Evolutionary conservation across 2,888 invertebrate genomes (phyloP), one percentile per base, ranked within the genome.

Genomic region (Sphaerophoria rueppellii): DNA sequence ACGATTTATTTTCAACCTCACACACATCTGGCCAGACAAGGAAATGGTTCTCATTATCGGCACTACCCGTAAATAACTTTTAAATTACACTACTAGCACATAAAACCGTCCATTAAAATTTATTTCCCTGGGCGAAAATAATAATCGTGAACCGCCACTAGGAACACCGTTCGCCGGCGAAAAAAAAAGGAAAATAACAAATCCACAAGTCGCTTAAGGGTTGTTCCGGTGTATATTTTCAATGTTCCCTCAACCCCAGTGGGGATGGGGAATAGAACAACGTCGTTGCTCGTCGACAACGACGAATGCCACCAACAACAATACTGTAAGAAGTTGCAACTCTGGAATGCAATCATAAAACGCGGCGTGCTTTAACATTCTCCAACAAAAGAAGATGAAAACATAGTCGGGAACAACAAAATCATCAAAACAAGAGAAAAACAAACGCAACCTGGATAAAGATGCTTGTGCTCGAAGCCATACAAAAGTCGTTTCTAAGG

Each of bases 71-170:
- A 82, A 82, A 82, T 82, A 82, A 79, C 82, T 78, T 65, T 82
- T 79, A 82, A 82, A 82, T 79, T 74, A 54, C 82, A 70, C 79
- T 74, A 79, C 73, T 79, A 70, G 70, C 70, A 82, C 82, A 82
- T 82, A 82, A 82, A 79, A 82, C 70, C 74, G 65, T 82, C 82
- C 82, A 82, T 82, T 79, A 79, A 82, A 82, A 82, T 82, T 82
- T 82, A 82, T 82, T 82, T 82, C 70, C 70, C 46, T 74, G 50
- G 79, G 79, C 63, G 48, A 79, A 74, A 82, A 82, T 82, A 82
- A 82, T 82, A 82, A 82, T 82, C 79, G 82, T 74, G 70, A 37
- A 60, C 82, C 43, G 40, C 82, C 24, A 79, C 70, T 69, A 74
- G 70, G 58, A 58, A 58, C 65, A 52, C 24, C 24, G 24, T 24